Evolutionary conservation across 2,797 vertebrate genomes (phyloP).

Genomic region (Arctocebus calabarensis): DNA sequence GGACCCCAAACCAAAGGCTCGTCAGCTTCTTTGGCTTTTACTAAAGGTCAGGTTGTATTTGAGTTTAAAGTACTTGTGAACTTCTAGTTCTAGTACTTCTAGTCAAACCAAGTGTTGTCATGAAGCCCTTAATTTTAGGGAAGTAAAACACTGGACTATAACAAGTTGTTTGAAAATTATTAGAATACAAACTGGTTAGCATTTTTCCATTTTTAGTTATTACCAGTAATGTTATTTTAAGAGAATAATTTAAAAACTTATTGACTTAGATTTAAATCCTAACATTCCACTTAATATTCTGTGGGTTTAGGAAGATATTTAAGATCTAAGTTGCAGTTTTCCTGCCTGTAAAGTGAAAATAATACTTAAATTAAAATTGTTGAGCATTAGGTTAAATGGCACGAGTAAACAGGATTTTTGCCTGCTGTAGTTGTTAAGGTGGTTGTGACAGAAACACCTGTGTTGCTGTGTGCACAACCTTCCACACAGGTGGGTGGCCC

Average conservation of each 20-base stretch:
- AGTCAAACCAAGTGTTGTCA: neutral
- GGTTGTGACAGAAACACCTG: neutral
- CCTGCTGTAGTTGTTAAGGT: neutral
- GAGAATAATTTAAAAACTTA: neutral
- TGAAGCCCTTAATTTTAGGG: neutral
- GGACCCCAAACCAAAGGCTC: neutral
- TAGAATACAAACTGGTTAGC: neutral
- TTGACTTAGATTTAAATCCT: neutral
- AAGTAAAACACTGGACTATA: neutral
- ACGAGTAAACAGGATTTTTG: accelerated
- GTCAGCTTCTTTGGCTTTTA: neutral
- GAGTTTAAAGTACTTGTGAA: neutral
- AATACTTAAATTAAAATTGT: neutral
- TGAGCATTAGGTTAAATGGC: neutral
- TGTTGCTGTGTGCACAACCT: accelerated
- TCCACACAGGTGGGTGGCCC: no score
- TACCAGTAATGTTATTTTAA: neutral
- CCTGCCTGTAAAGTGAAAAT: neutral
- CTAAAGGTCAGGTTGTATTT: neutral
- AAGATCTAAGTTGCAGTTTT: neutral
- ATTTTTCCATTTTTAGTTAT: neutral
- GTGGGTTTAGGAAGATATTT: neutral
- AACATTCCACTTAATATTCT: neutral
- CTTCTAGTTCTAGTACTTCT: no score
- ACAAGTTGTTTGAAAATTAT: neutral